Conservation (phyloP, 2,888 invertebrate genomes). For the Pycnomerus fuliginosus region DNA sequence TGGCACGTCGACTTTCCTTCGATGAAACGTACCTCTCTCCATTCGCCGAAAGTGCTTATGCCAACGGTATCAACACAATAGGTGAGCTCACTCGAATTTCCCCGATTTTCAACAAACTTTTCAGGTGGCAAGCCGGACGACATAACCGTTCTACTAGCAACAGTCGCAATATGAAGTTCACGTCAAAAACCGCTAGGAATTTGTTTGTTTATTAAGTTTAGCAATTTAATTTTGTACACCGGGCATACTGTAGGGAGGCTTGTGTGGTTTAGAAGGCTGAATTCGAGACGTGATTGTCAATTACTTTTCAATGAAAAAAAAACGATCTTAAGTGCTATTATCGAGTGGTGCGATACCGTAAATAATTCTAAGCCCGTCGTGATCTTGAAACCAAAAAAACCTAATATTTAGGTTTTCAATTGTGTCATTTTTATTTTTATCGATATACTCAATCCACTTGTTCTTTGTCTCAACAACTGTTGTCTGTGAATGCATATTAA, state of each 20-base stretch:
- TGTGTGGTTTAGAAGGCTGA: not conserved
- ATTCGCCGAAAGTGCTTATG: slow-evolving; percentile 89
- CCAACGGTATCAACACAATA: slow-evolving; percentile 89
- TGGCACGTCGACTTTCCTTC: slow-evolving; percentile 91
- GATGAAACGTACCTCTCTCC: slow-evolving; percentile 95
- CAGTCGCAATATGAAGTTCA: slow-evolving; percentile 72
- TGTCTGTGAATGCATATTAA: slow-evolving; percentile 33
- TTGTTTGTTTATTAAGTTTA: too few species aligned
- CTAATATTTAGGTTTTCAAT: slow-evolving; percentile 38
- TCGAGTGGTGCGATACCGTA: not conserved
- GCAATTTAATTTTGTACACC: too few species aligned
- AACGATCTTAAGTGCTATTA: too few species aligned
- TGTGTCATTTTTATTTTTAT: slow-evolving; percentile 20
- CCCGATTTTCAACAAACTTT: slow-evolving; percentile 46
- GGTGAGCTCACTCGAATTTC: slow-evolving; percentile 58
- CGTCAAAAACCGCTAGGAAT: not conserved
- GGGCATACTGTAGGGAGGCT: too few species aligned
- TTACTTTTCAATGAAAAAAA: too few species aligned
- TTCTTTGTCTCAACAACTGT: slow-evolving; percentile 33
- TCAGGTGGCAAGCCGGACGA: slow-evolving; percentile 98
- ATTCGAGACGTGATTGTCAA: not conserved
- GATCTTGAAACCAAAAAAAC: slow-evolving; percentile 35
- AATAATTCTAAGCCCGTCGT: too few species aligned
- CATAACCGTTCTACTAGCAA: slow-evolving; percentile 94
- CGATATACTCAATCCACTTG: slow-evolving; percentile 36